Evolutionary conservation across 2,888 invertebrate genomes (phyloP), one percentile per base, ranked within the genome.

Genomic region (Nebria brevicollis): DNA sequence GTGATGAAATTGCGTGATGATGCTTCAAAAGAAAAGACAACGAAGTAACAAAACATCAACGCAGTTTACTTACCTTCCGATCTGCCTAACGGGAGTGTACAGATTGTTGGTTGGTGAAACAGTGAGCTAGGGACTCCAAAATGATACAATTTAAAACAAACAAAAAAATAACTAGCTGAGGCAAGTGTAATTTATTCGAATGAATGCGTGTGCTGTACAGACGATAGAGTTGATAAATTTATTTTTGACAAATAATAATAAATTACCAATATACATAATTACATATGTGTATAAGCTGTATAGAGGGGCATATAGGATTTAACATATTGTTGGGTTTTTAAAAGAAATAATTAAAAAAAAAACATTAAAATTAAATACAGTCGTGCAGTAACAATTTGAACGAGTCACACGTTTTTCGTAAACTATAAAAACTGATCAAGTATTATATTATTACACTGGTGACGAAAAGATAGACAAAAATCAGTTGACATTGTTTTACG

Each of bases 181-280:
- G 75, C 81, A 81, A 75, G 81, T 81, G 81, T 81, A 81, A 80
- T 81, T 81, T 81, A 81, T 81, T 81, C 77, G 81, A 81, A 66
- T 81, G 81, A 77, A 81, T 81, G 81, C 75, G 54, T 68, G 86
- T 86, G 85, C 87, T 88, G 88, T 88, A 88, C 87, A 88, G 88
- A 87, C 88, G 72, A 81, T 88, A 88, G 87, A 85, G 86, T 87
- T 88, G 85, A 86, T 80, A 81, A 88, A 86, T 87, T 88, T 88
- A 88, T 89, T 89, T 88, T 89, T 88, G 88, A 88, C 88, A 88
- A 87, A 88, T 88, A 87, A 88, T 88, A 88, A 88, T 86, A 86
- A 86, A 86, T 81, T 54, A 54, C 54, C 54, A 54, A 54, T 54
- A 54, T 54, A 54, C 13, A 54, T 13, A 54, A 75, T 81, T 81